Evolutionary conservation across 92 coral and sea anemone genomes (phyloP).

Genomic region (Epizoanthus rinbou): DNA sequence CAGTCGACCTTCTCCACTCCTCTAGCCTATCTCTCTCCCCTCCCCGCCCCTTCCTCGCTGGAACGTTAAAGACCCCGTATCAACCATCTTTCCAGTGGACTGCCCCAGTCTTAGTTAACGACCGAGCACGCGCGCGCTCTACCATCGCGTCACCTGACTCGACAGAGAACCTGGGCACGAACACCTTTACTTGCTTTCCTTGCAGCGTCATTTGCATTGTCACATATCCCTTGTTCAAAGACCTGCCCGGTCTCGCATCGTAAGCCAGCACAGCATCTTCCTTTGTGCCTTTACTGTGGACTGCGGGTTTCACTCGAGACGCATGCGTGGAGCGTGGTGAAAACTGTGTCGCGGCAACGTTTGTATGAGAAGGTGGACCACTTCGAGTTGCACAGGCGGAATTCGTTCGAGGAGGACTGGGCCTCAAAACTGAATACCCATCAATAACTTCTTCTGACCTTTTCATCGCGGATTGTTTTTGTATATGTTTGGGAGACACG

Average conservation of each 20-base stretch:
- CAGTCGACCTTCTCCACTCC: no score
- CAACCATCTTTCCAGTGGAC: neutral
- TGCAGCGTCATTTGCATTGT: slow-evolving; percentile 61
- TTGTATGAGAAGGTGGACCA: no score
- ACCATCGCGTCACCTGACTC: slow-evolving; percentile 3
- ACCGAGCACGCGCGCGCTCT: slow-evolving; percentile 3
- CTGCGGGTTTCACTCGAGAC: slow-evolving; percentile 5
- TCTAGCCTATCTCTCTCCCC: no score
- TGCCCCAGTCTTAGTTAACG: neutral
- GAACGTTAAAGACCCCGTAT: no score
- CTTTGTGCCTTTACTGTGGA: neutral
- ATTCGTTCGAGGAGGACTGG: neutral
- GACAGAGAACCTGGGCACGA: slow-evolving; percentile 52
- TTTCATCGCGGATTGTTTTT: neutral
- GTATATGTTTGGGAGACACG: no score
- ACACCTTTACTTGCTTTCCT: slow-evolving; percentile 58
- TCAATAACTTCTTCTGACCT: neutral
- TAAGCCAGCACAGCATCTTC: slow-evolving; percentile 37
- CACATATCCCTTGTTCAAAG: slow-evolving; percentile 51
- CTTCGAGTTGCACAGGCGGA: no score
- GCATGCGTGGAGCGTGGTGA: neutral
- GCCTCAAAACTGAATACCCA: neutral
- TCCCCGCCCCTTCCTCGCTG: no score
- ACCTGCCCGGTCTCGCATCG: slow-evolving; percentile 52
- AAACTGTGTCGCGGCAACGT: neutral